Evolutionary conservation across 2,888 invertebrate genomes (phyloP).

Genomic region (Tortricodes alternella): DNA sequence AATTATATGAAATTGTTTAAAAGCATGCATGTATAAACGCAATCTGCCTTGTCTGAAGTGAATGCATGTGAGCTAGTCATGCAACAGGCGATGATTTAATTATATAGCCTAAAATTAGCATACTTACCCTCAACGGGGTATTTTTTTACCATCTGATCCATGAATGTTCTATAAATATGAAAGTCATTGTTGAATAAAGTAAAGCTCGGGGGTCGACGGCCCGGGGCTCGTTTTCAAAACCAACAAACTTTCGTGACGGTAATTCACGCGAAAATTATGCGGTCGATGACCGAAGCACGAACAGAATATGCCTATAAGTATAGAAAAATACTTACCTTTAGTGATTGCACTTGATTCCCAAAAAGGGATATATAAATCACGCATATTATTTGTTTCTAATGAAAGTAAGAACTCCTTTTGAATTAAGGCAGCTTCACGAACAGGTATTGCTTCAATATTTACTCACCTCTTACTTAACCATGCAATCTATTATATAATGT

Average conservation of each 20-base stretch:
- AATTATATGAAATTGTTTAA: not conserved
- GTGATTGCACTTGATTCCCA: slow-evolving; percentile 8
- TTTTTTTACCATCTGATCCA: not conserved
- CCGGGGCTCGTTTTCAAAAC: slow-evolving; percentile 51
- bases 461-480: no score
- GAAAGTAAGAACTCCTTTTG: no score
- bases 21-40: not conserved
- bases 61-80: slow-evolving; percentile 4
- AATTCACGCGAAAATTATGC: slow-evolving; percentile 65
- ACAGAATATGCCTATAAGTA: slow-evolving; percentile 22
- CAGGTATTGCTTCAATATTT: not conserved
- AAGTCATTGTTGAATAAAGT: slow-evolving; percentile 4
- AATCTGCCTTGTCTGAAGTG: not conserved
- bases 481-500: no score
- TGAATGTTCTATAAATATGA: not conserved
- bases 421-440: not conserved
- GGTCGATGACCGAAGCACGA: slow-evolving; percentile 51
- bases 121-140: not conserved
- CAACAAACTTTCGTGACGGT: slow-evolving; percentile 60
- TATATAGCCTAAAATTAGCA: not conserved
- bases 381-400: no score
- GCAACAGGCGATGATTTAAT: not conserved
- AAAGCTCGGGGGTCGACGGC: slow-evolving; percentile 43
- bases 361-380: not conserved
- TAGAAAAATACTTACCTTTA: slow-evolving; percentile 5